phyloP scores from a whole-genome alignment of 2,113 vertebrate species.

The Heterochromis multidens region DNA sequence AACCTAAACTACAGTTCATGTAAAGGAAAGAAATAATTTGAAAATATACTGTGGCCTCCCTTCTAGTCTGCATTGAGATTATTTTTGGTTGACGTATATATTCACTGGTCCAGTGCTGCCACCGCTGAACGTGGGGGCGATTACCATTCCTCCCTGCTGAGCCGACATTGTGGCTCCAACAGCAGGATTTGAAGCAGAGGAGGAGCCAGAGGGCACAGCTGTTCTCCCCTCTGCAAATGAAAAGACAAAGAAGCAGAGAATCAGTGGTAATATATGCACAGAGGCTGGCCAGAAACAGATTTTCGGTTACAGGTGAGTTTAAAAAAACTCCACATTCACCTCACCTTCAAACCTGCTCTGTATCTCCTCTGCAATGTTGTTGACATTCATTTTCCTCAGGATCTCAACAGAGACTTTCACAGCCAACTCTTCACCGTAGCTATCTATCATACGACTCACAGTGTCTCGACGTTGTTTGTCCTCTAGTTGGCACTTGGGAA shows the following conservation, averaged over 20 bases:
- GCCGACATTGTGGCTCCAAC: background rate
- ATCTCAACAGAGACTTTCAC: background rate
- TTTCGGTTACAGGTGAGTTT: background rate
- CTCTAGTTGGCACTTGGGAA: background rate
- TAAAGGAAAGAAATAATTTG: background rate
- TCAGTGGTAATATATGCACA: background rate
- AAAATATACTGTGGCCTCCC: background rate
- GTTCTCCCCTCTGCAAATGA: background rate
- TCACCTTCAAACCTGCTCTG: background rate
- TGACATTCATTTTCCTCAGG: constrained; percentile 9
- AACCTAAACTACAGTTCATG: background rate
- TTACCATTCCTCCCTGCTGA: background rate
- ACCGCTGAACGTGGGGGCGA: background rate
- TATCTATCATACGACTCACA: background rate
- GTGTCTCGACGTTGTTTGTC: rapidly evolving
- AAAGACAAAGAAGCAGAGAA: background rate
- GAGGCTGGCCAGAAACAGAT: background rate
- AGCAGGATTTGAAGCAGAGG: background rate
- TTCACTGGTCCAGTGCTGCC: background rate
- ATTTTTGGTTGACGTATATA: background rate
- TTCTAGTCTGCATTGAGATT: background rate
- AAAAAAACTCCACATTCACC: background rate
- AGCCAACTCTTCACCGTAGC: background rate
- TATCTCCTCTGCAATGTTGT: background rate
- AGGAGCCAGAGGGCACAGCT: background rate